Evolutionary conservation across 2,888 invertebrate species (phyloP), one percentile per base, ranked within the genome.

Genomic region (Nephrotoma flavescens): DNA sequence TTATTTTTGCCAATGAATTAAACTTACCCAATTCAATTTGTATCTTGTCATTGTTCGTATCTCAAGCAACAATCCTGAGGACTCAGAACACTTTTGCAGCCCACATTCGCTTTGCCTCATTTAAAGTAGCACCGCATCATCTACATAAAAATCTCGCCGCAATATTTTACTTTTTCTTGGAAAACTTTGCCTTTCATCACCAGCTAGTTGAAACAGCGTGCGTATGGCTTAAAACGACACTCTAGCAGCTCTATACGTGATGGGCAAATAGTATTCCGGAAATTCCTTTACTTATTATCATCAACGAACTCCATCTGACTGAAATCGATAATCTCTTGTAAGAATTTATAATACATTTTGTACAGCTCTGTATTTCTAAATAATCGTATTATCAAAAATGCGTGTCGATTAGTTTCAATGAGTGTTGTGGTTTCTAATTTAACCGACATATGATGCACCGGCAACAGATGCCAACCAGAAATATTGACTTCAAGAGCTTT

Each of bases 141-240:
- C 88, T 9, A 89, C 88, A 83, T 89, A 89, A 86, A 89, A 88
- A 86, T 89, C 87, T 3, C 85, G 84, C 5, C 85, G 85, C 31
- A 89, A 45, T 52, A 87, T 87, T 19, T 88, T 47, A 31, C 88
- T 41, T n/a, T 88, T 89, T 87, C 47, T 87, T 86, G 87, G 88
- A 85, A 88, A 87, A 87, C 88, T 83, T 42, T 87, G 19, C 87
- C 88, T 86, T 87, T 89, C 42, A 88, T 88, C 87, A 6, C 88
- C 88, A 7, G 88, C 88, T 41, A 87, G 57, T 31, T 87, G 71
- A 4, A 85, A 86, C 12, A 89, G 47, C 9, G 86, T 85, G 42
- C 86, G 45, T 6, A 86, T 86, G 11, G 87, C 87, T 6, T 87
- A 42, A 86, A 88, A 88, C 41, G 88, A 87, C 15, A 88, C 88